These are phyloP conservation scores for Orbicella faveolata DNA, from an alignment of 64 coral and sea anemone species.

Conservation along the genomic window DNA sequence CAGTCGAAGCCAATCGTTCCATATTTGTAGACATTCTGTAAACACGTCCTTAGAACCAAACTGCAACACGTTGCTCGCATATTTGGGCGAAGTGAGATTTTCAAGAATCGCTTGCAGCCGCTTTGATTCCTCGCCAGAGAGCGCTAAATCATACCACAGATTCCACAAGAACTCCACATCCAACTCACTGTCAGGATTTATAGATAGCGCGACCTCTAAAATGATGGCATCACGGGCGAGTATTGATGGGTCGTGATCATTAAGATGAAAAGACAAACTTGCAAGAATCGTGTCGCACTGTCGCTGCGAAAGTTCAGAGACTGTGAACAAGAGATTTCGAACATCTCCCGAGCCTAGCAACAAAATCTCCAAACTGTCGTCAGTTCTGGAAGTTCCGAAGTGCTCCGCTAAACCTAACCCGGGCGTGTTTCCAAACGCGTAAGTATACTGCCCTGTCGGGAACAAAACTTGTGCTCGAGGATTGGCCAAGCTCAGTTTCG, in stretches of 20 bases:
- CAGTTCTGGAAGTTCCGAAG: slow-evolving; percentile 5
- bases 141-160: slow-evolving; percentile 16
- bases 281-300: not conserved
- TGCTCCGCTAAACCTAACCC: slow-evolving; percentile 17
- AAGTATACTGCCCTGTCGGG: slow-evolving; percentile 10
- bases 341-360: slow-evolving; percentile 24
- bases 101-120: not conserved
- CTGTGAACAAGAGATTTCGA: slow-evolving; percentile 16
- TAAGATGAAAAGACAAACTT: not conserved
- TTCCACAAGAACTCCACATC: slow-evolving; percentile 42
- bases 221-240: slow-evolving; percentile 33
- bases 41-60: slow-evolving; percentile 15
- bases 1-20: slow-evolving; percentile 12
- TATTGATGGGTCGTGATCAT: slow-evolving; percentile 10
- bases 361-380: not conserved
- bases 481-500: not conserved
- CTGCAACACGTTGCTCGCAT: not conserved
- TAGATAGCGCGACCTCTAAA: not conserved
- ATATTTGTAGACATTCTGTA: slow-evolving; percentile 17
- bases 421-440: slow-evolving; percentile 30
- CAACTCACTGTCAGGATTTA: not conserved
- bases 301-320: slow-evolving; percentile 11
- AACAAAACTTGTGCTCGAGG: slow-evolving; percentile 18
- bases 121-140: not conserved
- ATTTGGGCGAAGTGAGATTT: not conserved